Conservation (phyloP, 1,140 invertebrate species). For the Neodiprion lecontei region DNA sequence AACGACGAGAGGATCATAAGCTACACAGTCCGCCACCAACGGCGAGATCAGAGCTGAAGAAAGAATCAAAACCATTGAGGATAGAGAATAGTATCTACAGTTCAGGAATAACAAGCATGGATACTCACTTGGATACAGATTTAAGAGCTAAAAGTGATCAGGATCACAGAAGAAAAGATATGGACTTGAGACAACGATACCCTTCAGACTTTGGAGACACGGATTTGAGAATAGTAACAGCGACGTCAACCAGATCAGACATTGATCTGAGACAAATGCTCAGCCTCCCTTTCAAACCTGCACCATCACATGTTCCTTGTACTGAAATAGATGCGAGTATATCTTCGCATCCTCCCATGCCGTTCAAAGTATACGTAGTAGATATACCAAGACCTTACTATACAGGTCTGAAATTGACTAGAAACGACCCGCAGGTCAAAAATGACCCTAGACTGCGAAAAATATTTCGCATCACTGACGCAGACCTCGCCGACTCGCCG, state of each 20-base stretch:
- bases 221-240: constrained; percentile 55
- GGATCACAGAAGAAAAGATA: constrained; percentile 59
- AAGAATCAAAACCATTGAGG: constrained; percentile 45
- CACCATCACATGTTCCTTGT: constrained; percentile 79
- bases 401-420: constrained; percentile 73
- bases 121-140: constrained; percentile 52
- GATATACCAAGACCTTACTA: constrained; percentile 78
- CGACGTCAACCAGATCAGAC: constrained; percentile 63
- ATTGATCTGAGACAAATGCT: constrained; percentile 74
- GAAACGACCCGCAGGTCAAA: constrained; percentile 73
- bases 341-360: constrained; percentile 75
- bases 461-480: constrained; percentile 71
- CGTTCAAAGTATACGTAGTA: constrained; percentile 72
- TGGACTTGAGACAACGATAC: constrained; percentile 65
- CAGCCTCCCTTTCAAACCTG: constrained; percentile 76
- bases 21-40: constrained; percentile 15
- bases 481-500: constrained; percentile 61
- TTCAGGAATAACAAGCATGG: constrained; percentile 53
- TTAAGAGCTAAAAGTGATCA: constrained; percentile 52
- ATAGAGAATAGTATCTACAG: constrained; percentile 58
- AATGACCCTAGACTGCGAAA: constrained; percentile 76
- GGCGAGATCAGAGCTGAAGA: constrained; percentile 37
- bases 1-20: constrained; percentile 39
- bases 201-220: constrained; percentile 53
- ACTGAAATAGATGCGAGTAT: constrained; percentile 85